Percentiles rank a stretch among this genome's conserved stretches.
Conservation (phyloP, 2,888 invertebrate genomes). For the Cantharis rustica region DNA sequence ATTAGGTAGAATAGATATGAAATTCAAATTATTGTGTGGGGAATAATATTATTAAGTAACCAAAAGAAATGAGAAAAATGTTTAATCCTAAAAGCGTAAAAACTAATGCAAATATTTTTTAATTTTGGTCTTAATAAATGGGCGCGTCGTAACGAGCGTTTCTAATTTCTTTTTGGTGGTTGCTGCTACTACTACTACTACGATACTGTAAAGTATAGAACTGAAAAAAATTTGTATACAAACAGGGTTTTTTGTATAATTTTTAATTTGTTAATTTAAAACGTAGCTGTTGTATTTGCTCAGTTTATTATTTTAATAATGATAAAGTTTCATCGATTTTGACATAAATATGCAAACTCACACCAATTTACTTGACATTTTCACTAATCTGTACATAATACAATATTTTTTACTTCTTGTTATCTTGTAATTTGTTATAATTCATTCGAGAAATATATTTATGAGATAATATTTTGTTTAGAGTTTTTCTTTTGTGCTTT, state of each 20-base stretch:
- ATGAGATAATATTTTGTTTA: constrained; percentile 34
- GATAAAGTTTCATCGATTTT: background rate
- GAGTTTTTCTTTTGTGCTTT: constrained; percentile 6
- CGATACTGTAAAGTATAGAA: background rate
- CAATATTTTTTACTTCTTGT: constrained; percentile 43
- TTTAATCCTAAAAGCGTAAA: constrained; percentile 3
- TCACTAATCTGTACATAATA: constrained; percentile 37
- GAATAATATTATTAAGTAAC: constrained; percentile 5
- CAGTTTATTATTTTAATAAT: background rate
- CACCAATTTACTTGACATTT: background rate
- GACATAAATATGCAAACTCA: background rate
- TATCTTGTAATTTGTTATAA: constrained; percentile 45
- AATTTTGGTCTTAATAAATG: background rate
- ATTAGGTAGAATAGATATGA: constrained; percentile 36
- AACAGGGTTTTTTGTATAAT: background rate
- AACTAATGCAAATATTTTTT: background rate
- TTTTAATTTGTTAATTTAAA: background rate
- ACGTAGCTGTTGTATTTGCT: background rate
- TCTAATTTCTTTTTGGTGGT: background rate
- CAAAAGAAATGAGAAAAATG: constrained; percentile 6
- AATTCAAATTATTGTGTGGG: constrained; percentile 16
- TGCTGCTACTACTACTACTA: background rate
- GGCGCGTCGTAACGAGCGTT: background rate
- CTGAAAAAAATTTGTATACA: background rate
- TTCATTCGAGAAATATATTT: constrained; percentile 42